These are phyloP conservation scores for Silurus aristotelis DNA, from an alignment of 2,797 vertebrate species.

Conservation along the genomic window DNA sequence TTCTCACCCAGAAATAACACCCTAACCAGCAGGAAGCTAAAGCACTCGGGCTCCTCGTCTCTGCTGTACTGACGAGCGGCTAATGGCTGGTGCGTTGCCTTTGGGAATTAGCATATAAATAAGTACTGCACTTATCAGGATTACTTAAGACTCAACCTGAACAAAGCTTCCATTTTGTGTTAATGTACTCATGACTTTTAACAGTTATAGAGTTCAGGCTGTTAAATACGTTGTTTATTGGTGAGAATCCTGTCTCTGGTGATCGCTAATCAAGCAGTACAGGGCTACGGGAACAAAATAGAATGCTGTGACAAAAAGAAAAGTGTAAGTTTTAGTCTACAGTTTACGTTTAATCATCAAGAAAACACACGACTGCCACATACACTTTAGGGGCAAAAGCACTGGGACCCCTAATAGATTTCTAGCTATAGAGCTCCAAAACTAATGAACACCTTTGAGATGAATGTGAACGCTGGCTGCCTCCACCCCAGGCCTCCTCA, in stretches of 20 bases:
- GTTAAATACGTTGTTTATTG: conserved; percentile 6
- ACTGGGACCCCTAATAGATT: too few relatives aligned
- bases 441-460: too few relatives aligned
- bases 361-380: neutral
- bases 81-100: conserved; percentile 37
- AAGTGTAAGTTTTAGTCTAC: too few relatives aligned
- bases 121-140: conserved; percentile 43
- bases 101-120: conserved; percentile 57
- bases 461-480: too few relatives aligned
- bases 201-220: neutral
- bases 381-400: too few relatives aligned
- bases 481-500: too few relatives aligned
- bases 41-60: neutral
- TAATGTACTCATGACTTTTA: conserved; percentile 30
- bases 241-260: neutral
- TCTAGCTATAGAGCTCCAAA: too few relatives aligned
- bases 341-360: neutral
- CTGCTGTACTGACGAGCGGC: conserved; percentile 23
- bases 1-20: neutral
- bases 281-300: too few relatives aligned
- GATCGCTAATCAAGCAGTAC: neutral
- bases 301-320: too few relatives aligned
- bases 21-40: neutral
- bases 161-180: conserved; percentile 22
- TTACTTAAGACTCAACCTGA: conserved; percentile 42